Conservation (phyloP, 2,797 vertebrate genomes). For the Lithobates pipiens region DNA sequence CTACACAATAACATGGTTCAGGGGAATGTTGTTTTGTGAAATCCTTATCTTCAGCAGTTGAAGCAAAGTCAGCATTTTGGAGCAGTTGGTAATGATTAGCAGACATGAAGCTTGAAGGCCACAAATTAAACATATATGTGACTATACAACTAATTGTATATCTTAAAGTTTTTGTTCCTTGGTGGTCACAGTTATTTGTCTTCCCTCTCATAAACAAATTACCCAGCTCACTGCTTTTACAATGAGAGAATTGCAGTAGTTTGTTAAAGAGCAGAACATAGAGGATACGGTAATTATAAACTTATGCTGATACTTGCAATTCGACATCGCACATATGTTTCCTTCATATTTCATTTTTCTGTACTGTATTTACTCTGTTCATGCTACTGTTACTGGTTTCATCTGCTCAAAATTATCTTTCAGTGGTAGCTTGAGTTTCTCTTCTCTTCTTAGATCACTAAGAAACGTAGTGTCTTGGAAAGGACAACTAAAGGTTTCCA, state of each 20-base stretch:
- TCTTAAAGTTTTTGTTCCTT: not conserved
- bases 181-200: conserved; percentile 7
- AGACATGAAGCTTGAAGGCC: conserved; percentile 20
- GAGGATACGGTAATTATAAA: not conserved
- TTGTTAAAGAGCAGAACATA: not conserved
- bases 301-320: not conserved
- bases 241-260: not conserved
- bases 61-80: conserved; percentile 12
- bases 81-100: conserved; percentile 35
- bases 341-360: no score
- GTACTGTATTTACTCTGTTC: no score
- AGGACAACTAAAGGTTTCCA: no score
- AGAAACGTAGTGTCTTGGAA: no score
- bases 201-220: conserved; percentile 18
- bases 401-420: no score
- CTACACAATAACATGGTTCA: not conserved
- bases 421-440: no score
- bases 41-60: conserved; percentile 1
- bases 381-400: no score
- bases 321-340: not conserved
- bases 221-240: not conserved
- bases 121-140: conserved; percentile 45
- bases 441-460: no score
- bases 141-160: conserved; percentile 24
- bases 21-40: conserved; percentile 2